Percentiles rank a stretch among this genome's conserved stretches.
These are phyloP conservation scores for Aphyosemion australe DNA, from an alignment of 2,113 vertebrate genomes.

Conservation along the genomic window DNA sequence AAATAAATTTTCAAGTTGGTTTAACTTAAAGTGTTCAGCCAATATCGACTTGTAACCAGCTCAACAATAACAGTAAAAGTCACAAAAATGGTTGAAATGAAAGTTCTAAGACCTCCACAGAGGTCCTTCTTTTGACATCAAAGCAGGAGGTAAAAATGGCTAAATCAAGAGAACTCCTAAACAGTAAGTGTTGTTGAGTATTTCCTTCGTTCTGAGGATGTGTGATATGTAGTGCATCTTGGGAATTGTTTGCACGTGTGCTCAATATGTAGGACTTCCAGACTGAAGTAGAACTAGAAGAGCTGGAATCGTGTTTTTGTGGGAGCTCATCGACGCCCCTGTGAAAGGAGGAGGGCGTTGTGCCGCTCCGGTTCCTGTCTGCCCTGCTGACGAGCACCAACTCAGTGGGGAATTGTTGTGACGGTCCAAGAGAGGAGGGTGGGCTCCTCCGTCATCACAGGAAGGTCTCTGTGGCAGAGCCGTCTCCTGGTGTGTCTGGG, in stretches of 20 bases:
- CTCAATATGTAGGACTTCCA: conserved; percentile 11
- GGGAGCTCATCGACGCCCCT: conserved; percentile 21
- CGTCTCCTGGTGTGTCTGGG: conserved; percentile 77
- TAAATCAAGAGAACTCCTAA: conserved; percentile 16
- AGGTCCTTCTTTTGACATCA: conserved; percentile 70
- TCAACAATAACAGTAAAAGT: conserved; percentile 31
- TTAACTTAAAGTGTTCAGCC: conserved; percentile 9
- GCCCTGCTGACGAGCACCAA: conserved; percentile 3
- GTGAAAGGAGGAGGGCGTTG: conserved; percentile 9
- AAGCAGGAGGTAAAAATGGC: conserved; percentile 2
- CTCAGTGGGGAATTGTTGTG: conserved; percentile 24
- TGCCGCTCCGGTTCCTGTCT: conserved; percentile 29
- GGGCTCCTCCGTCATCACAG: conserved; percentile 77
- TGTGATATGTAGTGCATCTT: conserved; percentile 10
- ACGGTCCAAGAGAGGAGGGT: conserved; percentile 4
- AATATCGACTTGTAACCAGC: conserved; percentile 2
- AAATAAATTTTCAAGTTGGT: conserved; percentile 46
- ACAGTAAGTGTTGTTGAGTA: conserved; percentile 2
- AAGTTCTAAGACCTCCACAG: conserved; percentile 27
- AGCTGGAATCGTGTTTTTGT: conserved; percentile 3
- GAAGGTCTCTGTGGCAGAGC: conserved; percentile 87
- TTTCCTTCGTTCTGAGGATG: background rate
- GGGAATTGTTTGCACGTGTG: conserved; percentile 18
- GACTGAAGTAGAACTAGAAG: conserved; percentile 4
- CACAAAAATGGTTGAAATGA: conserved; percentile 20